Conservation (phyloP, 2,797 vertebrate species). For the Poecilia picta region DNA sequence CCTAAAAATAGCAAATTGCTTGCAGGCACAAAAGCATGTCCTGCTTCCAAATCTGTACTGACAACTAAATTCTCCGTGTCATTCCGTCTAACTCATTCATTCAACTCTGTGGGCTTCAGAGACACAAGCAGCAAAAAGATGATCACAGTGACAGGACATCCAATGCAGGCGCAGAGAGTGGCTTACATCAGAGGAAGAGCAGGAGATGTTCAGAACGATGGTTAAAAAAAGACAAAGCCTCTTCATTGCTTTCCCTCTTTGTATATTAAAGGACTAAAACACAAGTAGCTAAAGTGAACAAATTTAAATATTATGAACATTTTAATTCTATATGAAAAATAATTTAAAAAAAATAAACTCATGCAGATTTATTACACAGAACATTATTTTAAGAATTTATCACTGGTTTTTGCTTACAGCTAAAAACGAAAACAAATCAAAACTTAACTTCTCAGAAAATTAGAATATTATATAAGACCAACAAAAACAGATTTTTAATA, state of each 20-base stretch:
- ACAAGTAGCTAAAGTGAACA: neutral
- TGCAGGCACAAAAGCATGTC: conserved; percentile 29
- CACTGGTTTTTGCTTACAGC: neutral
- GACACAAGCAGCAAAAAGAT: conserved; percentile 22
- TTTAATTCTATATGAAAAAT: neutral
- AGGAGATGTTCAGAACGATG: neutral
- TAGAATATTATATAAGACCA: neutral
- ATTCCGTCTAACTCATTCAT: conserved; percentile 31
- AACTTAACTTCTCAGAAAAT: neutral
- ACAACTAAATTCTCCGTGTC: conserved; percentile 43
- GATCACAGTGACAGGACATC: conserved; percentile 24
- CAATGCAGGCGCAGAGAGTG: neutral
- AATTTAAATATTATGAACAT: neutral
- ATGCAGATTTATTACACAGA: neutral
- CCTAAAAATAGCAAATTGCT: conserved; percentile 43
- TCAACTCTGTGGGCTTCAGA: conserved; percentile 35
- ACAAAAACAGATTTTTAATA: neutral
- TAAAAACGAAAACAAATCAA: neutral
- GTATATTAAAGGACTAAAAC: neutral
- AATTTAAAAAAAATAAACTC: neutral
- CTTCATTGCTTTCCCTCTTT: neutral
- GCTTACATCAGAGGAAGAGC: neutral
- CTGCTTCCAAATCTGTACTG: conserved; percentile 47
- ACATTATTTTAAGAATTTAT: neutral
- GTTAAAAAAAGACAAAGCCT: neutral